Base-by-base conservation (phyloP, 2,888 invertebrate genomes). In the Omphaloscelis lunosa region DNA sequence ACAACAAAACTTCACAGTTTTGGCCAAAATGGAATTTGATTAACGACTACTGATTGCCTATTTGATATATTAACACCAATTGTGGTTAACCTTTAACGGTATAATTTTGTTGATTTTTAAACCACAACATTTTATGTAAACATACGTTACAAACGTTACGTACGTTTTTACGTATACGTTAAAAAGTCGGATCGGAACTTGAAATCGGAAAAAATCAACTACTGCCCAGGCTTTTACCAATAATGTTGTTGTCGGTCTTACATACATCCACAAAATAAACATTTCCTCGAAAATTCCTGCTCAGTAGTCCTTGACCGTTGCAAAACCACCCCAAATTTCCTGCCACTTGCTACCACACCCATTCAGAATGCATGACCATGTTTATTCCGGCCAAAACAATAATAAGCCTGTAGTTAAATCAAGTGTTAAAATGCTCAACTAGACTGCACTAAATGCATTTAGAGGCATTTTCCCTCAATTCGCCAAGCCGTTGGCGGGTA, bases 371-470 rank as follows among this genome's bases (percentile, higher is more conserved):
- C 79, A 86, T 71, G 68, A 48, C 77, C 76, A 77, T 86, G 84
- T 85, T 85, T 82, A 85, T 85, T 81, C 77, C 77, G 70, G 77
- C 69, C 79, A 80, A 77, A 89, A 84, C 82, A 86, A 88, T 89
- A 89, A 88, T 88, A 89, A 88, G 86, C 82, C 73, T 59, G 77
- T 89, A 85, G 87, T 88, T 90, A 89, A 88, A 89, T 90, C 89
- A 90, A 90, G 88, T 89, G 90, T 89, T 89, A 89, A 90, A 90
- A 89, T 87, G 89, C 80, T 88, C 84, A 88, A 89, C 88, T 85
- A 85, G 89, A 86, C 89, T 90, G 92, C 90, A 91, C 92, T 93
- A 93, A 94, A 93, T 92, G 91, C 92, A 91, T 93, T 93, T 91
- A 89, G 91, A 91, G 89, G 90, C 90, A 91, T 93, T 91, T 79